These are phyloP conservation scores for Hyphantria cunea DNA, from an alignment of 1,140 invertebrate species.

Conservation along the genomic window DNA sequence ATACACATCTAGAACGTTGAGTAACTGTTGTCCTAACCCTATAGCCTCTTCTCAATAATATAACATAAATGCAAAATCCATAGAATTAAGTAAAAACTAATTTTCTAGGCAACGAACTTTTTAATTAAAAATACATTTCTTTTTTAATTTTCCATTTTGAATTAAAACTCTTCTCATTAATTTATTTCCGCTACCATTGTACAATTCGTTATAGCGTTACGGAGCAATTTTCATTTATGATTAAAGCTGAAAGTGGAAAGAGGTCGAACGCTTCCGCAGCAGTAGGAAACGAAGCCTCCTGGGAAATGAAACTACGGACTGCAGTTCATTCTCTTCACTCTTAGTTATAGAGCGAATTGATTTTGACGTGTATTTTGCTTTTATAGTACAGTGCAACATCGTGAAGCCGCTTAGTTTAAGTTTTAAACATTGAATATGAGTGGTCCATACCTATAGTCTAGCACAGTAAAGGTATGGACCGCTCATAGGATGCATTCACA, in stretches of 20 bases:
- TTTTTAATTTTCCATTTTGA: no score
- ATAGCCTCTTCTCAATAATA: no score
- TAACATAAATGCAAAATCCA: no score
- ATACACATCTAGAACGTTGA: no score
- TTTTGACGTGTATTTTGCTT: conserved; percentile 25
- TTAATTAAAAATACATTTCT: no score
- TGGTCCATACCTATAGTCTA: no score
- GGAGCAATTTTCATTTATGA: conserved; percentile 54
- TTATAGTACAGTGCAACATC: neutral
- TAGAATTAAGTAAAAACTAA: no score
- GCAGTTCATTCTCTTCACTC: conserved; percentile 23
- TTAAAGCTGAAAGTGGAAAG: conserved; percentile 46
- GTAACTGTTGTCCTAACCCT: no score
- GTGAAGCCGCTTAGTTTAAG: neutral
- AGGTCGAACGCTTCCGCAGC: conserved; percentile 52
- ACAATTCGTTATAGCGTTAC: neutral
- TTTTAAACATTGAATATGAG: no score
- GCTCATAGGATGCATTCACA: no score
- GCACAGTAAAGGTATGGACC: no score
- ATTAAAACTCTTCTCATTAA: neutral
- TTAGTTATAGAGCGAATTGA: conserved; percentile 52
- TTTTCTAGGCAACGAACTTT: no score
- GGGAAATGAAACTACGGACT: conserved; percentile 50
- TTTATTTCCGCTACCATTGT: neutral
- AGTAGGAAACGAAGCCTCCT: conserved; percentile 46